phyloP scores from a whole-genome alignment of 2,888 invertebrate species.

The Sphaerophoria taeniata region DNA sequence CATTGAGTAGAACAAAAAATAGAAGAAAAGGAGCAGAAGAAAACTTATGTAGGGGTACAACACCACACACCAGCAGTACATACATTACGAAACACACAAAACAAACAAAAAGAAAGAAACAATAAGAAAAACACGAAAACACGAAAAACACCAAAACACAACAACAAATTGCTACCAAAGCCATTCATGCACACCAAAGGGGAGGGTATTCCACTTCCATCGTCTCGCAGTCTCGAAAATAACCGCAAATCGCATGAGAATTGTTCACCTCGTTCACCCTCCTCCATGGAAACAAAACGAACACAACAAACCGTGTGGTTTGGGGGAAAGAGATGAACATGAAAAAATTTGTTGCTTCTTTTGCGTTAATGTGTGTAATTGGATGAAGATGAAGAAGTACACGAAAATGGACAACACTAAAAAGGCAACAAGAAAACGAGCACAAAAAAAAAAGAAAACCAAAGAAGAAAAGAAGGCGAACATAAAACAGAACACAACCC shows the following conservation, averaged over 20 bases:
- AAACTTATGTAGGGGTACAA: constrained; percentile 29
- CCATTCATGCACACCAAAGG: constrained; percentile 55
- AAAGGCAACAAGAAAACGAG: constrained; percentile 52
- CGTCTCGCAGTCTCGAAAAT: background rate
- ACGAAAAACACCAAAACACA: constrained; percentile 50
- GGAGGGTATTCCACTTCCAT: constrained; percentile 50
- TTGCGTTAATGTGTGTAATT: constrained; percentile 74
- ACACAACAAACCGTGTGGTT: constrained; percentile 20
- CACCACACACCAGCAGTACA: background rate
- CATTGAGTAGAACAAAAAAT: background rate
- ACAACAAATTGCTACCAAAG: constrained; percentile 45
- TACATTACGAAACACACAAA: background rate
- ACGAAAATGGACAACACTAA: constrained; percentile 73
- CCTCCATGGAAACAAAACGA: too few species aligned
- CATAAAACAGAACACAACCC: constrained; percentile 72
- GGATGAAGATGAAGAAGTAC: constrained; percentile 72
- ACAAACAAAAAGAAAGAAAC: constrained; percentile 5
- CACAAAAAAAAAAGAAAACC: constrained; percentile 42
- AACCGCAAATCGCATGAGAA: constrained; percentile 60
- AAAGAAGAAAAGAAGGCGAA: constrained; percentile 65
- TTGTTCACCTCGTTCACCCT: constrained; percentile 1
- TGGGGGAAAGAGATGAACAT: constrained; percentile 74
- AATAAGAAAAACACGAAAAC: constrained; percentile 49
- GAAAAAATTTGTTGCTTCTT: constrained; percentile 74
- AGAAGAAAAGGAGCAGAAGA: constrained; percentile 8